These are phyloP conservation scores for Hermaeophaga mercurialis DNA, from an alignment of 2,888 invertebrate species.

Conservation along the genomic window DNA sequence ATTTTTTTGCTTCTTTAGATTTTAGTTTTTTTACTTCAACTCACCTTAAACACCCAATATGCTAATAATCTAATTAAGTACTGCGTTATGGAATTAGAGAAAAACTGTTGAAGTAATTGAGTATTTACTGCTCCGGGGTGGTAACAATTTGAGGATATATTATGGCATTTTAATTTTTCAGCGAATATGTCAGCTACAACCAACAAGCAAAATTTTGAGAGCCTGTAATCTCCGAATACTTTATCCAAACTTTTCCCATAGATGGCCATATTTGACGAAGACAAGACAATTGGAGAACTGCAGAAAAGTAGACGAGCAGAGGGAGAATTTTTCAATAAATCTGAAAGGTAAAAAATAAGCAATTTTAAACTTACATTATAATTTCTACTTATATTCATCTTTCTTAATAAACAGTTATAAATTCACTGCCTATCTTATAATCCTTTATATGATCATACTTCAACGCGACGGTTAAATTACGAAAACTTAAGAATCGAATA, in stretches of 20 bases:
- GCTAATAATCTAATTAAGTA: background rate
- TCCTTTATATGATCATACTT: no score
- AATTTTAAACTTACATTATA: no score
- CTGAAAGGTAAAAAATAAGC: slow-evolving; percentile 15
- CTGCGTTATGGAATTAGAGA: background rate
- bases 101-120: slow-evolving; percentile 14
- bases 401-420: no score
- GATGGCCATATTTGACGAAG: background rate
- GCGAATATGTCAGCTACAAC: slow-evolving; percentile 31
- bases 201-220: slow-evolving; percentile 28
- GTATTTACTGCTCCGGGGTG: slow-evolving; percentile 33
- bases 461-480: no score
- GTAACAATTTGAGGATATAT: slow-evolving; percentile 28
- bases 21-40: no score
- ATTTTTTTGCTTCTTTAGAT: no score
- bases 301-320: slow-evolving; percentile 34
- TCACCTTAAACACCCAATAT: slow-evolving; percentile 8
- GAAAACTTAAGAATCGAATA: no score
- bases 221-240: slow-evolving; percentile 12
- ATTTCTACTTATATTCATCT: no score
- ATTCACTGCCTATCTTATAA: no score
- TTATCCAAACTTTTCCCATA: background rate
- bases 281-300: slow-evolving; percentile 19
- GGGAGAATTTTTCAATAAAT: slow-evolving; percentile 21
- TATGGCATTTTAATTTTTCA: slow-evolving; percentile 26